Evolutionary conservation across 2,797 vertebrate species (phyloP).

Genomic region (Hypotaenidia philippensis): DNA sequence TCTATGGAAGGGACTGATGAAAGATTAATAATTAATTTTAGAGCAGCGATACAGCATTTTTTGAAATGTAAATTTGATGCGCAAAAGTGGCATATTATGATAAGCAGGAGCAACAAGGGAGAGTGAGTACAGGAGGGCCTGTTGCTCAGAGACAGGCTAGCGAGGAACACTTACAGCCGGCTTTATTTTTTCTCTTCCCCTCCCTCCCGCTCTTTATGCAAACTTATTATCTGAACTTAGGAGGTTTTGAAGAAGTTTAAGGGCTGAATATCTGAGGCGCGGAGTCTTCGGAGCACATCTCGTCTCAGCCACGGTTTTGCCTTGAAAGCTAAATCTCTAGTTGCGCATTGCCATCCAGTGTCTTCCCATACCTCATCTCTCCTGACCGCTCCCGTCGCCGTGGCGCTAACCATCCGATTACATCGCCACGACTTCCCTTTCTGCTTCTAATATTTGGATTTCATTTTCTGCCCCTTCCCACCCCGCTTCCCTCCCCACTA

Average conservation of each 20-base stretch:
- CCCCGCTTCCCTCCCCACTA: not conserved
- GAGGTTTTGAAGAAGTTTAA: conserved; percentile 60
- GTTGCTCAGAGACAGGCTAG: conserved; percentile 69
- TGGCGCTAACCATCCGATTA: not conserved
- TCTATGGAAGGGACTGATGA: conserved; percentile 73
- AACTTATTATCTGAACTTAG: conserved; percentile 68
- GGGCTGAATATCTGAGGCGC: conserved; percentile 4
- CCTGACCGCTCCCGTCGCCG: not conserved
- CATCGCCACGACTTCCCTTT: conserved; percentile 30
- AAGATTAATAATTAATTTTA: conserved; percentile 82
- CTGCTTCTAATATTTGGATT: conserved; percentile 75
- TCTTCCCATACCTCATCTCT: conserved; percentile 46
- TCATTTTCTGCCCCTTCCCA: conserved; percentile 53
- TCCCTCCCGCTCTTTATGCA: conserved; percentile 56
- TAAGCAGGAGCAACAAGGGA: conserved; percentile 72
- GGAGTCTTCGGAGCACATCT: not conserved
- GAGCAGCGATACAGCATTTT: conserved; percentile 75
- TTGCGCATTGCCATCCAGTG: conserved; percentile 63
- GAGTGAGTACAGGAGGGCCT: conserved; percentile 30
- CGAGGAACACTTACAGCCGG: conserved; percentile 32
- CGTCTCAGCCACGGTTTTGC: conserved; percentile 24
- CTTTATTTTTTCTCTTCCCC: conserved; percentile 29
- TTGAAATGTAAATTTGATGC: conserved; percentile 81
- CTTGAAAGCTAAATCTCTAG: conserved; percentile 26
- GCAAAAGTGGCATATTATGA: conserved; percentile 74